Base-by-base conservation (phyloP, 1,140 invertebrate species). In the Drosophila ficusphila region DNA sequence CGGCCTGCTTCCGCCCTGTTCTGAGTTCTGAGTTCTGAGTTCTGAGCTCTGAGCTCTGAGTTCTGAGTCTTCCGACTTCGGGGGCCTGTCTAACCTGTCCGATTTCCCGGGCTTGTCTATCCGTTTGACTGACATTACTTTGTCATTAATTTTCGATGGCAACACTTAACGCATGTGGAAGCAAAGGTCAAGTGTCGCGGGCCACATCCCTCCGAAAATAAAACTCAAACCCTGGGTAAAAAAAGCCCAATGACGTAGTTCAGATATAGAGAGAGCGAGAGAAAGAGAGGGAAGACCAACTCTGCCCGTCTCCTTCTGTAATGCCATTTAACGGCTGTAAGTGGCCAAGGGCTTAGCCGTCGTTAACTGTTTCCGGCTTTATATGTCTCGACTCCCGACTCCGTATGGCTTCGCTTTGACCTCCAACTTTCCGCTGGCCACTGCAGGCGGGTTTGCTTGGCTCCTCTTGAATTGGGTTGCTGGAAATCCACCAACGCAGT, bases 91-190 rank as follows among this genome's bases (percentile, higher is more conserved):
- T 56, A 36, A 75, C 53, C 52, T 75, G 57, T 70, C 65, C 38
- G 71, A 56, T 51, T 86, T 56, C 41, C 56, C 67, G 9, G 25
- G 52, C 52, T 49, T 86, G 72, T 88, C 82, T 79, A 85, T 81
- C 79, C 67, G 49, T 81, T 90, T 90, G 88, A 90, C 88, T 81
- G 88, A 88, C 88, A 90, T 85, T 90, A 85, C 76, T 85, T 81
- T 90, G 73, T 81, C 82, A 85, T 85, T 90, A 81, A 90, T 90
- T 90, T 83, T 76, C 76, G 76, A 78, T 77, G 76, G 64, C 53
- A 74, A 67, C 72, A 85, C 67, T 89, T 83, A 79, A 76, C 68
- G 65, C 65, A 79, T 31, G 14, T 38, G 57, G 29, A 42, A 42
- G 65, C 70, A 75, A 58, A 71, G 79, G 73, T 85, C 64, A 89